Conservation (phyloP, 2,888 invertebrate genomes). For the Lottia scabra region DNA sequence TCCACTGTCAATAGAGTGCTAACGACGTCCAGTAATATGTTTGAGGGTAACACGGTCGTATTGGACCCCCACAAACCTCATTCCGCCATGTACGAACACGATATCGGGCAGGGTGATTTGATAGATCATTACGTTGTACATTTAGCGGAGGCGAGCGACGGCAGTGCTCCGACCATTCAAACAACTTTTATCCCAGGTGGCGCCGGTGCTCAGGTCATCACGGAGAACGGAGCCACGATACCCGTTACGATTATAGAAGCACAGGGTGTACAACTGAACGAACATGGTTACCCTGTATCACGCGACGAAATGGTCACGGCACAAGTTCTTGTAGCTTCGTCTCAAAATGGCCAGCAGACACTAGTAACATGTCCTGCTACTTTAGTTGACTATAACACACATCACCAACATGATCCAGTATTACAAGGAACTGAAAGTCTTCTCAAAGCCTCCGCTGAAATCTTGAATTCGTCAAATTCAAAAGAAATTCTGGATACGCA, state of each 20-base stretch:
- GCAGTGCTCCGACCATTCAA: conserved; percentile 43
- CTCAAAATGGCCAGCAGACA: conserved; percentile 22
- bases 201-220: conserved; percentile 26
- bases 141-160: conserved; percentile 41
- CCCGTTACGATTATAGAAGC: conserved; percentile 56
- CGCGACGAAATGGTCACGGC: conserved; percentile 1
- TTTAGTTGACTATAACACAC: conserved; percentile 38
- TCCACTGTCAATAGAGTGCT: neutral
- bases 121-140: conserved; percentile 53
- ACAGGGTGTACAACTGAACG: conserved; percentile 42
- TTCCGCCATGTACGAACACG: neutral
- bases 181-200: conserved; percentile 48
- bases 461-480: conserved; percentile 33
- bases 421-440: conserved; percentile 49
- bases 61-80: neutral
- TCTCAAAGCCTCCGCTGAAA: conserved; percentile 50
- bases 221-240: conserved; percentile 19
- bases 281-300: conserved; percentile 26
- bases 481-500: neutral
- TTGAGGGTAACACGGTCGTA: neutral
- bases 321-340: conserved; percentile 34
- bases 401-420: conserved; percentile 39
- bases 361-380: conserved; percentile 36
- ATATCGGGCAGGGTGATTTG: neutral
- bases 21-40: neutral